Evolutionary conservation across 2,888 invertebrate species (phyloP).

Genomic region (Congeria kusceri): DNA sequence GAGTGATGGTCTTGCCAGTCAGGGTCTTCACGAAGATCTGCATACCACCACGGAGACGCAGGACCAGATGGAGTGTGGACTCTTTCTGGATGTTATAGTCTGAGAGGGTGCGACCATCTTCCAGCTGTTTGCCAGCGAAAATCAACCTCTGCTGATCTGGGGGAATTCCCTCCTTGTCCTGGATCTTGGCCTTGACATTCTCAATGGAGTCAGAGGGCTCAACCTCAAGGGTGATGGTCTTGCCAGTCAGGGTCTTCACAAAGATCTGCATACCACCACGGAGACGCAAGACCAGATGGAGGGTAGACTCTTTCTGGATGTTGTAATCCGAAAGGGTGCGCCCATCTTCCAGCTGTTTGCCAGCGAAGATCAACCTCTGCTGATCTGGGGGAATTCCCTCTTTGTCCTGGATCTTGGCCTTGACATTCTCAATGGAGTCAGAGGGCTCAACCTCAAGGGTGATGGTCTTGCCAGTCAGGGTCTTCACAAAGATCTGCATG

Average conservation of each 20-base stretch:
- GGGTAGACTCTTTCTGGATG: conserved; percentile 91
- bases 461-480: conserved; percentile 71
- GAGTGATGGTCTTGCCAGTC: conserved; percentile 68
- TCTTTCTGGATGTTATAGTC: conserved; percentile 98
- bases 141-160: conserved; percentile 94
- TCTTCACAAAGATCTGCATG: conserved; percentile 75
- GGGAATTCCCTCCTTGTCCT: conserved; percentile 88
- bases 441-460: conserved; percentile 89
- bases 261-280: conserved; percentile 87
- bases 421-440: conserved; percentile 97
- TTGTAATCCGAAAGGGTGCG: conserved; percentile 97
- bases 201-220: conserved; percentile 97
- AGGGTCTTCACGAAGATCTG: conserved; percentile 83
- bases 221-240: conserved; percentile 79
- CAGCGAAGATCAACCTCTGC: conserved; percentile 96
- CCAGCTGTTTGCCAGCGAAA: conserved; percentile 97
- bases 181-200: conserved; percentile 91
- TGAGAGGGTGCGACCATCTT: conserved; percentile 96
- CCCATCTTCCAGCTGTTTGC: conserved; percentile 98
- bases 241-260: conserved; percentile 72
- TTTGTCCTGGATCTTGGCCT: conserved; percentile 88
- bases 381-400: conserved; percentile 90
- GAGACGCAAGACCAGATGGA: conserved; percentile 37
- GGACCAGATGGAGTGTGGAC: conserved; percentile 43
- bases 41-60: conserved; percentile 86